Evolutionary conservation across 2,888 invertebrate species (phyloP).

Genomic region (Drymonia ruficornis): DNA sequence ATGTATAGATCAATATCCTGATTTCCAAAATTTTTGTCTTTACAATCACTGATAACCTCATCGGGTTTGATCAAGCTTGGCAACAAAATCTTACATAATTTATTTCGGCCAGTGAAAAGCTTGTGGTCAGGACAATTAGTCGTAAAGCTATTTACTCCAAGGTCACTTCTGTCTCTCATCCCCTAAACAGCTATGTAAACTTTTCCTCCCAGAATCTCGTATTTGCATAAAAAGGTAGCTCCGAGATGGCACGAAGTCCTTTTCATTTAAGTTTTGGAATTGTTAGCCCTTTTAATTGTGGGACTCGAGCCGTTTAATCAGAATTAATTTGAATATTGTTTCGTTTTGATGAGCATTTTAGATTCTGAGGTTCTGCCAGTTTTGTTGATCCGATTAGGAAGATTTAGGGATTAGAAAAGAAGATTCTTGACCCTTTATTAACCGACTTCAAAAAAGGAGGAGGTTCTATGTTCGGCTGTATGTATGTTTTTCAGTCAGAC

Average conservation of each 20-base stretch:
- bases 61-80: too few relatives aligned
- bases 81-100: too few relatives aligned
- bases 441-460: too few relatives aligned
- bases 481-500: too few relatives aligned
- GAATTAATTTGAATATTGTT: constrained; percentile 72
- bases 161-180: not conserved
- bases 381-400: not conserved
- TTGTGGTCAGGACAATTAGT: too few relatives aligned
- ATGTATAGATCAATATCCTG: too few relatives aligned
- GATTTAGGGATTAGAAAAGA: not conserved
- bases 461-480: too few relatives aligned
- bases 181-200: constrained; percentile 48
- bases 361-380: not conserved
- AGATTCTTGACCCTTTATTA: too few relatives aligned
- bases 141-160: too few relatives aligned
- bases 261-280: constrained; percentile 79
- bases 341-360: constrained; percentile 17
- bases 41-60: too few relatives aligned
- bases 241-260: constrained; percentile 73
- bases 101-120: too few relatives aligned
- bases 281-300: constrained; percentile 76
- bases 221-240: constrained; percentile 81
- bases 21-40: too few relatives aligned
- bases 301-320: constrained; percentile 57
- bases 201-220: constrained; percentile 56